Base-by-base conservation (phyloP, 1,140 invertebrate genomes). In the Philopotamus ludificatus region DNA sequence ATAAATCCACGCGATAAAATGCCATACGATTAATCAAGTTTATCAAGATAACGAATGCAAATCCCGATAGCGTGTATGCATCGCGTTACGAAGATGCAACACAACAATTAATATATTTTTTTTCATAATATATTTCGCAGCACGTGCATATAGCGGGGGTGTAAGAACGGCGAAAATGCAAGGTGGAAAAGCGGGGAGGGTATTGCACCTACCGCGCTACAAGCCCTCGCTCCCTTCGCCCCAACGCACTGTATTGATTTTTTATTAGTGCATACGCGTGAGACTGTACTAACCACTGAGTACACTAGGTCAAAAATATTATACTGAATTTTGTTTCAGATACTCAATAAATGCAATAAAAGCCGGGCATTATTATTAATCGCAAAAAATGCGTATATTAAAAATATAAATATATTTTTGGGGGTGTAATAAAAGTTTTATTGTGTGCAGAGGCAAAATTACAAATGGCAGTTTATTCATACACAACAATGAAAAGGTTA, bases 211-310 rank as follows among this genome's bases (percentile, higher is more conserved):
- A 28, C 45, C 16, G 28, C 49, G 21, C 26, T 25, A 34, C n/a
- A 4, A 16, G 55, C 28, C 22, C 59, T 25, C 23, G 41, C 23
- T 21, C 55, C 28, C 47, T 39, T 22, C 28, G 20, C 54, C n/a
- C 49, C 63, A 70, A 70, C 67, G 67, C 67, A 70, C 63, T 66
- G 67, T 70, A 70, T 70, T 70, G 67, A 70, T 70, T 70, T 70
- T 70, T 70, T 70, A 70, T 70, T 70, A 70, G 67, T 70, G 67
- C 67, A 70, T 66, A 70, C 67, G 64, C 67, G 63, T 66, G 60
- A 59, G 60, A 53, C 58, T 58, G 62, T 63, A 41, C 54, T 60
- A 55, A 21, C 58, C 54, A n/a, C 34, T 39, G 34, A 21, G 12
- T 42, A 42, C 34, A 42, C 23, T 42, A 12, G 54, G 4, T 8